Percentiles rank a stretch among this genome's conserved stretches.
Conservation (phyloP, 1,140 invertebrate genomes). For the Bombus pascuorum region DNA sequence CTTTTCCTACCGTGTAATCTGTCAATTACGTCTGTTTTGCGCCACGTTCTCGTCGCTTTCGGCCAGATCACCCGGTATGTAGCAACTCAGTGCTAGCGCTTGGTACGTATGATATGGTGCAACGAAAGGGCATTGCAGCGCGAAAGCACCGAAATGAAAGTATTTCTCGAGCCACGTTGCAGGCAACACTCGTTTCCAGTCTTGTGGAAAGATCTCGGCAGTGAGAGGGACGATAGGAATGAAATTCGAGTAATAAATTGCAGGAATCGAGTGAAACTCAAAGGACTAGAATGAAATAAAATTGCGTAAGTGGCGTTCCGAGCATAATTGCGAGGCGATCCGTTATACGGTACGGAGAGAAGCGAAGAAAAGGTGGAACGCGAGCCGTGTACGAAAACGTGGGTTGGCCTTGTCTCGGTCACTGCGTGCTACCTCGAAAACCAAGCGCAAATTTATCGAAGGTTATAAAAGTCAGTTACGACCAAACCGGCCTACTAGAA, state of each 20-base stretch:
- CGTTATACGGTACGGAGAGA: not conserved
- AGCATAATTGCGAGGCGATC: not conserved
- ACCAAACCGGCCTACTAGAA: not conserved
- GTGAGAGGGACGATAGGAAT: too few relatives aligned
- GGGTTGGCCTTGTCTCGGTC: not conserved
- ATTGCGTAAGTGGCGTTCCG: not conserved
- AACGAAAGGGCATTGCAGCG: too few relatives aligned
- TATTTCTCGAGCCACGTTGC: too few relatives aligned
- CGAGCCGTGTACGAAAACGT: not conserved
- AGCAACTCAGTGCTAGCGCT: too few relatives aligned
- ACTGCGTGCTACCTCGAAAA: slow-evolving; percentile 16
- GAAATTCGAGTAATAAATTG: not conserved
- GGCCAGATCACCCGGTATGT: not conserved
- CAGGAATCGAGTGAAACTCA: not conserved
- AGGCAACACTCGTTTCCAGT: too few relatives aligned
- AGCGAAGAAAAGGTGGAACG: not conserved
- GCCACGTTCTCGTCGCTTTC: not conserved
- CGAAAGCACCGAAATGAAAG: too few relatives aligned
- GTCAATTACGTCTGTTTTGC: not conserved
- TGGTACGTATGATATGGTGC: too few relatives aligned
- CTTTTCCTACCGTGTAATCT: not conserved
- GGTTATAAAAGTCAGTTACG: slow-evolving; percentile 7
- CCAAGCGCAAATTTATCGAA: slow-evolving; percentile 39
- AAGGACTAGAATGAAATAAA: not conserved
- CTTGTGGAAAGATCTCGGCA: too few relatives aligned